Evolutionary conservation across 2,797 vertebrate species (phyloP), one percentile per base, ranked within the genome.

Genomic region (Paramormyrops hopkinsi): DNA sequence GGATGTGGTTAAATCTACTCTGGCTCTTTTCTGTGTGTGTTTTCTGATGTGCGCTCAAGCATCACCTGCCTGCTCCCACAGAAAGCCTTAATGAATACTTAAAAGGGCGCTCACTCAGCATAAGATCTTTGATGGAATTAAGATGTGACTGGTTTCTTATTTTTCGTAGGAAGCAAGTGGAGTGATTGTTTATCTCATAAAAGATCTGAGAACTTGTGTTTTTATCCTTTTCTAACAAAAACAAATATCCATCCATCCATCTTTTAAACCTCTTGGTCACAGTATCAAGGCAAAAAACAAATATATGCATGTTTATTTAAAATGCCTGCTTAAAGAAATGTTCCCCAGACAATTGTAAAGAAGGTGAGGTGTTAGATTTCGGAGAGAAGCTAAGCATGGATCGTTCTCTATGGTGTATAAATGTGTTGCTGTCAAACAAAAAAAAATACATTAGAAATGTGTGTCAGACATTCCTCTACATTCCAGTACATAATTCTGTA

Each of bases 1-100:
- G 93, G 93, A 87, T 79, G 88, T 91, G 88, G 91, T 93, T 95
- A 94, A 95, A 94, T 94, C 94, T 92, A 93, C 88, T 94, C 94
- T 94, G 93, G 94, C 94, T 89, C 89, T 89, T 29, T 91, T 92
- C 91, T 8, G 4, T 92, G 92, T 92, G 92, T 92, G 93, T 56
- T 56, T 94, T 93, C 90, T 93, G 93, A 94, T 93, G 92, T 91
- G 93, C 92, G 89, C 92, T 94, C 9, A 84, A 65, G 83, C 54
- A 48, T 79, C 14, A 50, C 86, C 51, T 73, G 90, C 84, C 41
- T 46, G 90, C 91, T 92, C 93, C 93, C 94, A 94, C 89, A 90
- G 92, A 92, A 92, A 92, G 91, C 91, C 82, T 22, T 73, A 88
- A 91, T 90, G 89, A 88, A 87, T 91, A 91, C 89, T 92, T 93